Percentiles rank a stretch among this genome's conserved stretches.
phyloP scores from a whole-genome alignment of 2,113 vertebrate species.

The Oophaga pumilio region DNA sequence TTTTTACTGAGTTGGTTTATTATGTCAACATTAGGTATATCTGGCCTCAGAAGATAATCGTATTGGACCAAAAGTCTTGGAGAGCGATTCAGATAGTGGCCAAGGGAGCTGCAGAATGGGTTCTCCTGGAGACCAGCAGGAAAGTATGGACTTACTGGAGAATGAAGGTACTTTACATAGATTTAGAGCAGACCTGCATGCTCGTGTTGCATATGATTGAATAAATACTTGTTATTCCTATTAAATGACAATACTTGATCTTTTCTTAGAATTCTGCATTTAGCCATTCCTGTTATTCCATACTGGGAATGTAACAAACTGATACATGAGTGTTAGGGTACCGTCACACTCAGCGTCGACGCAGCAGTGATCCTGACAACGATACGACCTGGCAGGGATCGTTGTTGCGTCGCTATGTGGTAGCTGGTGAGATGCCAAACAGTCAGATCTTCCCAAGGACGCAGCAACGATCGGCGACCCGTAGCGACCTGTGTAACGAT shows the following conservation, averaged over 20 bases:
- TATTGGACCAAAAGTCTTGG: slow-evolving; percentile 60
- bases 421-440: no score
- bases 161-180: slow-evolving; percentile 69
- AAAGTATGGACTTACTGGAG: not conserved
- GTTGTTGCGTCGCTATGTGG: no score
- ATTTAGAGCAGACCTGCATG: not conserved
- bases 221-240: not conserved
- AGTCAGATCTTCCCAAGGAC: no score
- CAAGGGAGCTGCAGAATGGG: slow-evolving; percentile 74
- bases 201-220: not conserved
- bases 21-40: slow-evolving; percentile 57
- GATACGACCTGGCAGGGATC: no score
- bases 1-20: not conserved
- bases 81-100: slow-evolving; percentile 83
- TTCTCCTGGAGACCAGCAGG: slow-evolving; percentile 61
- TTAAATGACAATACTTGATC: not conserved
- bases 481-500: no score
- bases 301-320: no score
- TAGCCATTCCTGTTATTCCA: no score
- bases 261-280: not conserved
- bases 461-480: no score
- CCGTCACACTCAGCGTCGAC: no score
- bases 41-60: slow-evolving; percentile 53
- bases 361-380: no score
- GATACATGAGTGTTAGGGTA: no score